A percentile compares a stretch with the other conserved stretches of the same genome.
These are phyloP conservation scores for Desmophyllum pertusum DNA, from an alignment of 92 coral and sea anemone species.

Conservation along the genomic window DNA sequence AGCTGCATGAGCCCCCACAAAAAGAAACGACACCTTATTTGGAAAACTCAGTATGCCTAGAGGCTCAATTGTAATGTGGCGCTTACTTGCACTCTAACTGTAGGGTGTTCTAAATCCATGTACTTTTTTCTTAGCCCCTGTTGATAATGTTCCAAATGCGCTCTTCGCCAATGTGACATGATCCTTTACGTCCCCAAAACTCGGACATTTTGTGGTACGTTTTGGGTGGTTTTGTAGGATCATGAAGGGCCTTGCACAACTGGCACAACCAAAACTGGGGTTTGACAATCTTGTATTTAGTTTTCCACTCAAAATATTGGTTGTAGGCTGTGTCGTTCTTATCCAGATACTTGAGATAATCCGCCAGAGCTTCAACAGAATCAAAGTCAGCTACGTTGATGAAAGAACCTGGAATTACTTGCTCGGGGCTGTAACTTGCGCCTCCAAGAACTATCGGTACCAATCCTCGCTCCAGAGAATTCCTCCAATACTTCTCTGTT, in stretches of 20 bases:
- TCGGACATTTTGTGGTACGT: slow-evolving; percentile 28
- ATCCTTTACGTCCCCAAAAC: slow-evolving; percentile 6
- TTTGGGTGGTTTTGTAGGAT: slow-evolving; percentile 38
- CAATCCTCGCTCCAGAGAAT: slow-evolving; percentile 33
- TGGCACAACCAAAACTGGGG: slow-evolving; percentile 53
- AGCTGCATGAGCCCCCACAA: too few relatives aligned
- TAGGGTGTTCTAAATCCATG: not conserved
- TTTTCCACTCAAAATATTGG: slow-evolving; percentile 58
- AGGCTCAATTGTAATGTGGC: too few relatives aligned
- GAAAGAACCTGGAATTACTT: slow-evolving; percentile 16
- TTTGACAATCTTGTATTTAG: slow-evolving; percentile 33
- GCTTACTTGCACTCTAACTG: too few relatives aligned
- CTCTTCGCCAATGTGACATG: slow-evolving; percentile 16
- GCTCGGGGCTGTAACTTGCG: slow-evolving; percentile 13
- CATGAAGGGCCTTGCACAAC: slow-evolving; percentile 50
- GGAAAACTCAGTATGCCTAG: too few relatives aligned
- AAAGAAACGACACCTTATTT: too few relatives aligned
- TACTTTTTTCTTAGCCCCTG: not conserved
- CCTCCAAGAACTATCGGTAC: slow-evolving; percentile 55
- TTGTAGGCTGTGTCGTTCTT: slow-evolving; percentile 59
- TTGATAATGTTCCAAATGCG: not conserved
- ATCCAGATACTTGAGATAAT: slow-evolving; percentile 49
- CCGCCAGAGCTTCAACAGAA: slow-evolving; percentile 35
- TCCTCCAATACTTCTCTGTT: slow-evolving; percentile 67
- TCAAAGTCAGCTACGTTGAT: slow-evolving; percentile 55